A percentile compares a stretch with the other conserved stretches of the same genome.
Evolutionary conservation across 2,888 invertebrate species (phyloP).

Genomic region (Cheilosia soror): DNA sequence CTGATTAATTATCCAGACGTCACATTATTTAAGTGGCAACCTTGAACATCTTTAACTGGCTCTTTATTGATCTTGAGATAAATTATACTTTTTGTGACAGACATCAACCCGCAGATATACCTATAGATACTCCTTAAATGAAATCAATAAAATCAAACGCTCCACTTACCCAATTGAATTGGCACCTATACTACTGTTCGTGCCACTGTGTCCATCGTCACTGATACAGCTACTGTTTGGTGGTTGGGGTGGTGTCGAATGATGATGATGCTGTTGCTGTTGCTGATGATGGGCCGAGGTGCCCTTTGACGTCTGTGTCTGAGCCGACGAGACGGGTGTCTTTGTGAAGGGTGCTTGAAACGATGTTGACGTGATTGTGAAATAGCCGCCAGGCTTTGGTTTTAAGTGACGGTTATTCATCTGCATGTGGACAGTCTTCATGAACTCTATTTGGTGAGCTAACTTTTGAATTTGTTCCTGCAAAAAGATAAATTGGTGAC

Average conservation of each 20-base stretch:
- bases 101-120: too few relatives aligned
- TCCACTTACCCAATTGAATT: constrained; percentile 79
- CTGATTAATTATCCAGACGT: constrained; percentile 27
- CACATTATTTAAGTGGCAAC: constrained; percentile 24
- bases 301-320: constrained; percentile 82
- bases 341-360: constrained; percentile 83
- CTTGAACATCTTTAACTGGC: constrained; percentile 24
- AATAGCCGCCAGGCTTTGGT: constrained; percentile 92
- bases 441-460: constrained; percentile 95
- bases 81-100: not conserved
- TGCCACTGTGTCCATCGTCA: constrained; percentile 79
- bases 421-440: constrained; percentile 97
- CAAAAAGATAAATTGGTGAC: constrained; percentile 4
- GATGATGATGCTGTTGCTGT: constrained; percentile 40
- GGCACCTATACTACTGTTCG: constrained; percentile 77
- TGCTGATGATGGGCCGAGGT: constrained; percentile 46
- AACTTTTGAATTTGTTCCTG: constrained; percentile 96
- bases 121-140: too few relatives aligned
- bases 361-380: constrained; percentile 87
- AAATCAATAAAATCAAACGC: not conserved
- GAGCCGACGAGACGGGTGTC: constrained; percentile 81
- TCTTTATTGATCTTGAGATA: constrained; percentile 33
- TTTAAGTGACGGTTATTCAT: constrained; percentile 95
- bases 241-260: constrained; percentile 54
- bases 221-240: constrained; percentile 77